Evolutionary conservation across 2,797 vertebrate species (phyloP).

Genomic region (Kryptolebias ocellatus): DNA sequence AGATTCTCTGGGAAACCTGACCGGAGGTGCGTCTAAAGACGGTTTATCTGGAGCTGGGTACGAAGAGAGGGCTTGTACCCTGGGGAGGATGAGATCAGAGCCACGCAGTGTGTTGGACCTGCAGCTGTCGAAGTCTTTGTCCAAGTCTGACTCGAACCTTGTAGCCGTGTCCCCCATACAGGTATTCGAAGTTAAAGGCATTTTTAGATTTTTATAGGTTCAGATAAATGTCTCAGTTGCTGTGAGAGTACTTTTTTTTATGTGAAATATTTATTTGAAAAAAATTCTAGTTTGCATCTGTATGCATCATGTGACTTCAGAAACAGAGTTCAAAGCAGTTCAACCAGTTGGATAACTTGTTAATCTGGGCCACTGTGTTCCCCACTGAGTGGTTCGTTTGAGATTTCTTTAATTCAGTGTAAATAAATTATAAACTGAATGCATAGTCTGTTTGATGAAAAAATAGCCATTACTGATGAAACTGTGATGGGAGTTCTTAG

Average conservation of each 20-base stretch:
- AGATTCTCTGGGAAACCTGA: slow-evolving; percentile 62
- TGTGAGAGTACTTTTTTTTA: slow-evolving; percentile 4
- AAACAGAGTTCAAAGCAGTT: slow-evolving; percentile 36
- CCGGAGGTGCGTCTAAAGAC: slow-evolving; percentile 47
- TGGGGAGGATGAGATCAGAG: slow-evolving; percentile 93
- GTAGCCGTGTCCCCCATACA: slow-evolving; percentile 88
- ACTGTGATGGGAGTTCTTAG: slow-evolving; percentile 22
- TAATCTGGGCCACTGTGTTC: slow-evolving; percentile 58
- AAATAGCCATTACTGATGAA: slow-evolving; percentile 34
- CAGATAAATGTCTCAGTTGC: not conserved
- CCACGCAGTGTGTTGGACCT: slow-evolving; percentile 91
- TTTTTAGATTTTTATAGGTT: too few relatives aligned
- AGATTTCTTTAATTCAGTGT: slow-evolving; percentile 44
- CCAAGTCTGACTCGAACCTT: slow-evolving; percentile 95
- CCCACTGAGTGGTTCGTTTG: slow-evolving; percentile 37
- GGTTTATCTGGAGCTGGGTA: slow-evolving; percentile 68
- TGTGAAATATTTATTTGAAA: slow-evolving; percentile 37
- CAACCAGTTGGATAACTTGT: slow-evolving; percentile 43
- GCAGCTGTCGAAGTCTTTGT: slow-evolving; percentile 91
- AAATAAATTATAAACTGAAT: slow-evolving; percentile 58
- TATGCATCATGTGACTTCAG: slow-evolving; percentile 42
- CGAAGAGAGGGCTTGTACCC: slow-evolving; percentile 93
- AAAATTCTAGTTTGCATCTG: slow-evolving; percentile 26
- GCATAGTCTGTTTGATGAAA: slow-evolving; percentile 64
- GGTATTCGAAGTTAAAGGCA: slow-evolving; percentile 30